phyloP scores from a whole-genome alignment of 1,140 invertebrate species.

The Trichonephila clavata region DNA sequence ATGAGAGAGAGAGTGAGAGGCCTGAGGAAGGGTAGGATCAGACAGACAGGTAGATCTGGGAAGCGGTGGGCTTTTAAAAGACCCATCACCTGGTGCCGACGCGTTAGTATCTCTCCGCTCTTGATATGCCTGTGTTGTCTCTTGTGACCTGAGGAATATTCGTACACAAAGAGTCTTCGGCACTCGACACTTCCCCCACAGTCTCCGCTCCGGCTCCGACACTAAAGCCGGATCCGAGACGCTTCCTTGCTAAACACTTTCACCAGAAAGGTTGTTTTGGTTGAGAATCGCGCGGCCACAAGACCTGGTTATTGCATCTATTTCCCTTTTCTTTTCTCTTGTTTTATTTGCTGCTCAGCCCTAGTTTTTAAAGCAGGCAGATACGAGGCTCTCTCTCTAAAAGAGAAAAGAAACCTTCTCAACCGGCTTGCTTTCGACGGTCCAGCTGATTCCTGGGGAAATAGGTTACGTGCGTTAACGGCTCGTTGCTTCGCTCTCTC shows the following conservation, averaged over 20 bases:
- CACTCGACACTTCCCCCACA: background rate
- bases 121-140: constrained; percentile 37
- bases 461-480: constrained; percentile 73
- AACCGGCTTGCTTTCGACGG: constrained; percentile 68
- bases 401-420: constrained; percentile 62
- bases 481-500: constrained; percentile 67
- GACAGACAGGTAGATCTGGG: constrained; percentile 60
- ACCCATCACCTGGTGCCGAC: constrained; percentile 35
- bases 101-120: constrained; percentile 57
- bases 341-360: constrained; percentile 64
- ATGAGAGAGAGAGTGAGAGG: constrained; percentile 47
- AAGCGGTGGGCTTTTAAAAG: constrained; percentile 71
- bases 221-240: background rate
- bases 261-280: constrained; percentile 42
- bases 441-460: constrained; percentile 74
- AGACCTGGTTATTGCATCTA: constrained; percentile 31
- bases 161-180: background rate
- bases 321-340: constrained; percentile 28
- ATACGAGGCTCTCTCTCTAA: constrained; percentile 26
- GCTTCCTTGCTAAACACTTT: constrained; percentile 22
- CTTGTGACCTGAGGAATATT: constrained; percentile 47
- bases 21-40: constrained; percentile 48
- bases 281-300: constrained; percentile 14
- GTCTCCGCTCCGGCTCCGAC: background rate
- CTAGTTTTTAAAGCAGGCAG: constrained; percentile 61